phyloP scores from a whole-genome alignment of 2,888 invertebrate species.

The Patella caerulea region DNA sequence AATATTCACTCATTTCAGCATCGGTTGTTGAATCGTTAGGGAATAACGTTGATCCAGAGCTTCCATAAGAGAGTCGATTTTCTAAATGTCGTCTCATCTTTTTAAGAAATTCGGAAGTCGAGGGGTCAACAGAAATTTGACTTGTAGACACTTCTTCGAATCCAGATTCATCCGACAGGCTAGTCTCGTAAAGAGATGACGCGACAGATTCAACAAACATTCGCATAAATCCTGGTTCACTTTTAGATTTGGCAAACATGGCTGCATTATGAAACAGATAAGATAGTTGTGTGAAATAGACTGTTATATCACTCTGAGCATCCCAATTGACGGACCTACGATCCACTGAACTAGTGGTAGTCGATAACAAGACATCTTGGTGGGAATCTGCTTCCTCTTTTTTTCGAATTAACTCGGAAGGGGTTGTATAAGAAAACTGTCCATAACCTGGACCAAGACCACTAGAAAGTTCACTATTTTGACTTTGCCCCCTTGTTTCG shows the following conservation, averaged over 20 bases:
- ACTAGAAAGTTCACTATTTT: background rate
- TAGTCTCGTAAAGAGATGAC: background rate
- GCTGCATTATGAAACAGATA: background rate
- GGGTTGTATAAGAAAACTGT: background rate
- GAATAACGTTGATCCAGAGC: background rate
- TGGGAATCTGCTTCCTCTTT: no score
- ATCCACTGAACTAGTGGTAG: no score
- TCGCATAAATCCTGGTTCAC: slow-evolving; percentile 1
- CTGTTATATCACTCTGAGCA: background rate
- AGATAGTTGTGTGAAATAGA: background rate
- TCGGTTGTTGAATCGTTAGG: background rate
- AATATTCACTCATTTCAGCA: no score
- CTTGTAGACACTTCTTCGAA: background rate
- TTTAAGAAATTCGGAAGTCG: background rate
- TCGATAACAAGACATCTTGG: no score
- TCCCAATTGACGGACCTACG: background rate
- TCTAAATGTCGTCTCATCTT: background rate
- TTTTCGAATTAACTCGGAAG: background rate
- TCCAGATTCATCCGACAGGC: background rate
- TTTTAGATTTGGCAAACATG: background rate
- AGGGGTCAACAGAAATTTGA: background rate
- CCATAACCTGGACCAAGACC: no score
- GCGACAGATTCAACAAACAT: background rate
- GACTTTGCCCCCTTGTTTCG: background rate
- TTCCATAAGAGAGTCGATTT: background rate